Evolutionary conservation across 2,113 vertebrate species (phyloP), one percentile per base, ranked within the genome.

Genomic region (Paraplagusia blochii): DNA sequence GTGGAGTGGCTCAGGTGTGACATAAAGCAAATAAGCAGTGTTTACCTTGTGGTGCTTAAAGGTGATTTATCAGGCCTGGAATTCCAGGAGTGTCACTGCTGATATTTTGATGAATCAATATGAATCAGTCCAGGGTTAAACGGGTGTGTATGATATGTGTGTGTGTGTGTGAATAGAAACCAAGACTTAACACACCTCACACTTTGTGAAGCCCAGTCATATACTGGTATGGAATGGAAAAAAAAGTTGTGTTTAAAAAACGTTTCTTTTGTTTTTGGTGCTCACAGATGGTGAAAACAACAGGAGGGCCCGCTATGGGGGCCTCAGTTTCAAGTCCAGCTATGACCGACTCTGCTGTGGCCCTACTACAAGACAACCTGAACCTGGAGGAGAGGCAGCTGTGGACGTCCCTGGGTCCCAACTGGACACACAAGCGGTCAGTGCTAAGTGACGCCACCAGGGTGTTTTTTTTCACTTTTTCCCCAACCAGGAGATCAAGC

Each of bases 391-490:
- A 96, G 76, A 78, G 55, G 12, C 69, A 66, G 17, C 87, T 94
- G 49, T 96, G 94, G 94, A 80, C 75, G 8, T 90, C 91, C 0
- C 84, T 95, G 40, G 94, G 93, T 2, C 86, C 90, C 35, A 85
- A 91, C 62, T 96, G 94, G 94, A 95, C 90, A 12, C 85, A 80
- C 6, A 60, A 87, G 60, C 86, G 54, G 94, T 94, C 76, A 48
- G 89, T 67, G 51, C 15, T 19, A 14, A 18, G 19, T 15, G 11
- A 8, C 40, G 11, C 40, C 19, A 2, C 13, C 53, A 7, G n/a
- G 1, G 7, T 43, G 10, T 43, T 29, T 29, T 29, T 6, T 29
- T 29, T n/a, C n/a, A n/a, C n/a, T n/a, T 29, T 29, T 29, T 29
- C 22, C 22, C 22, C 22, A 29, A 29, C 22, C 22, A 29, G 22